Base-by-base conservation (phyloP, 2,888 invertebrate species). In the Pomacea canaliculata region DNA sequence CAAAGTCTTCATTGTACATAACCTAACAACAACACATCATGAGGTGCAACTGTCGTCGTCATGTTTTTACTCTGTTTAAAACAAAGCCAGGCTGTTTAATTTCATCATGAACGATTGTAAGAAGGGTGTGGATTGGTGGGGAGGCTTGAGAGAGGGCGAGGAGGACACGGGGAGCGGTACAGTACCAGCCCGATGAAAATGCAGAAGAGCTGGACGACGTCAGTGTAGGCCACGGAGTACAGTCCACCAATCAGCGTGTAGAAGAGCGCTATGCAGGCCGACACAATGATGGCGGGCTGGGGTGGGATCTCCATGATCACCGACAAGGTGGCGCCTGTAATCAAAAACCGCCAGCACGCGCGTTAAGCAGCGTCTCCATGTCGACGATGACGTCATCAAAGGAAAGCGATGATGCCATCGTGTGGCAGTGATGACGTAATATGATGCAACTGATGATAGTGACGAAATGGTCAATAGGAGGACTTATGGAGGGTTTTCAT, bases 221-320 rank as follows among this genome's bases (percentile, higher is more conserved):
- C 98, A 0, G 99, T 99, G 91, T 99, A 99, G 0, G 99, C 99
- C 79, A 99, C 99, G 76, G 98, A 96, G 92, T 99, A 99, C 70
- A 99, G 94, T 0, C 99, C 99, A 5, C 99, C 98, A 91, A 98
- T 97, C 75, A 99, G 94, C 1, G 99, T 99, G 93, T 99, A 99
- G 92, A 97, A 96, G 70, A 99, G 96, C 37, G 99, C 99, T 84
- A 99, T 97, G 91, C 95, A 96, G 5, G 99, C 96, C 3, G 90
- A 98, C 89, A 97, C 94, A 86, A 99, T 96, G 80, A 99, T 97
- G 56, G 98, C 96, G 16, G 96, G 95, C 83, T 94, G 93, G 88
- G 97, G 96, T 90, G 97, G 96, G 94, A 98, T 95, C 91, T 98
- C 97, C 89, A 99, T 96, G 91, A 99, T 98, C 75, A 99, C 98